Conservation (phyloP, 1,140 invertebrate species). For the Homalodisca vitripennis region DNA sequence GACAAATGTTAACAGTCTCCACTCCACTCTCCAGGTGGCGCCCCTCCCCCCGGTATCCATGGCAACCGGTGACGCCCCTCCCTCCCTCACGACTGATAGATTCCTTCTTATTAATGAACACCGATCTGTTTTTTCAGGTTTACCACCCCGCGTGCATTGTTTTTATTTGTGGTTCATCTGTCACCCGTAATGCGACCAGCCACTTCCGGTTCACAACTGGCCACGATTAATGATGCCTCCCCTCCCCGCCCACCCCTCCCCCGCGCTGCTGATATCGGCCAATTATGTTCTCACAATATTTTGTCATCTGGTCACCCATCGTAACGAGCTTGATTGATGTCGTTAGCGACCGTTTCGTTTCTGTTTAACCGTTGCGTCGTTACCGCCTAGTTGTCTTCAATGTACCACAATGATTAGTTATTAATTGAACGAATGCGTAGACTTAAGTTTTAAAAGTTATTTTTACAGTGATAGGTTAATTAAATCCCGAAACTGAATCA, state of each 20-base stretch:
- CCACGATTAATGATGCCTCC: neutral
- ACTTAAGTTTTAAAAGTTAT: too few relatives aligned
- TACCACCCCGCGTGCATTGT: constrained; percentile 14
- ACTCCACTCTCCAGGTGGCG: neutral
- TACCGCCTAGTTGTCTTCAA: too few relatives aligned
- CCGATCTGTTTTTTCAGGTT: neutral
- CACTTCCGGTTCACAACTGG: constrained; percentile 4
- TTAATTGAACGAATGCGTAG: too few relatives aligned
- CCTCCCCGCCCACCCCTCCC: neutral
- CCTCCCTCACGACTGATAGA: neutral
- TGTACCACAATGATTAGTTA: too few relatives aligned
- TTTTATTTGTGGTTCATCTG: constrained; percentile 6
- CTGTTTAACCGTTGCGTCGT: too few relatives aligned
- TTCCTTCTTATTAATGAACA: constrained; percentile 20
- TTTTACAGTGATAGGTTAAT: too few relatives aligned
- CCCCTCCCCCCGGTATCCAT: constrained; percentile 8
- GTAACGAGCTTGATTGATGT: neutral
- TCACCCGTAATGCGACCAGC: neutral
- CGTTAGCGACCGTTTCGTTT: too few relatives aligned
- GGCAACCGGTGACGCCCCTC: neutral
- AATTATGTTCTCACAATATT: constrained; percentile 23
- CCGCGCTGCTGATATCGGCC: constrained; percentile 1
- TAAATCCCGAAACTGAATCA: too few relatives aligned
- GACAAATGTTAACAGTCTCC: too few relatives aligned
- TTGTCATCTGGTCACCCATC: constrained; percentile 10